Conservation (phyloP, 2,113 vertebrate genomes). For the Alligator mississippiensis region DNA sequence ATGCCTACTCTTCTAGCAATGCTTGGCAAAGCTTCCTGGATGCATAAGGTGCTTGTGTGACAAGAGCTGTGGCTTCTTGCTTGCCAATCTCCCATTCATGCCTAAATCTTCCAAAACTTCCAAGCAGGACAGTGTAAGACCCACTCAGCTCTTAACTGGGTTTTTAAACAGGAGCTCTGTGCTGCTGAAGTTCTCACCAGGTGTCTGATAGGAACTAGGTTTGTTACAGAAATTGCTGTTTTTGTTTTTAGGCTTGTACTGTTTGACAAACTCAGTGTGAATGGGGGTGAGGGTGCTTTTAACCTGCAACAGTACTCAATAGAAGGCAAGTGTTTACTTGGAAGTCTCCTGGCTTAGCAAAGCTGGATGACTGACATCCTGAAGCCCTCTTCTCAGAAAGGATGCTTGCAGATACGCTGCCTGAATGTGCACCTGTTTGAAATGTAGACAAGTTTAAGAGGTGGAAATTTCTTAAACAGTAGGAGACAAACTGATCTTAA, state of each 20-base stretch:
- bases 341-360: not conserved
- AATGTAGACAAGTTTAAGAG: not conserved
- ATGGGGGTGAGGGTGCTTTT: not conserved
- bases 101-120: not conserved
- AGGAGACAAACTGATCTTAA: not conserved
- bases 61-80: not conserved
- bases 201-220: not conserved
- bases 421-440: accelerated
- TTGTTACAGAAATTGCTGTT: not conserved
- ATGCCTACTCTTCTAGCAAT: not conserved
- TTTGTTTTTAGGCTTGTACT: not conserved
- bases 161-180: not conserved
- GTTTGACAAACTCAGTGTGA: not conserved
- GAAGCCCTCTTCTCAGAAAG: not conserved
- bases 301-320: not conserved
- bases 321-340: not conserved
- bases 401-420: not conserved
- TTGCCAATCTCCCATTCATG: slow-evolving; percentile 22
- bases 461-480: not conserved
- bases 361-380: not conserved
- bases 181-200: not conserved
- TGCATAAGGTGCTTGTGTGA: slow-evolving; percentile 60
- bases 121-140: not conserved
- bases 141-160: not conserved
- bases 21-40: not conserved